Evolutionary conservation across 2,797 vertebrate genomes (phyloP), one percentile per base, ranked within the genome.

Genomic region (Ctenochaetus hawaiiensis): DNA sequence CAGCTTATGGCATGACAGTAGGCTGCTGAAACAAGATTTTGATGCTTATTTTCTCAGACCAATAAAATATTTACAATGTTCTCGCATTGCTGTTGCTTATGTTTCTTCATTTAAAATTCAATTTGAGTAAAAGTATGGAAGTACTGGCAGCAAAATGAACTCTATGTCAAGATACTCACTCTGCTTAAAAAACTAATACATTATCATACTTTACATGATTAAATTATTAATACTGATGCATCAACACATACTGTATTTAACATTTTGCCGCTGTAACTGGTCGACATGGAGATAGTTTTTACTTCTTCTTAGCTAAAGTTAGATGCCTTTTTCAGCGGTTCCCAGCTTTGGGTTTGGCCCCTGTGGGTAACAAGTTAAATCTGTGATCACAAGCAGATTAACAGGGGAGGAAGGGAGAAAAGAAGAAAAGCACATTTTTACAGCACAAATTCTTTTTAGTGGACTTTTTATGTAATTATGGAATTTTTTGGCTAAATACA

Each of bases 1-100:
- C 68, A 84, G 59, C 69, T 72, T 47, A 75, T 77, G 67, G 57
- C n/a, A 48, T 56, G 77, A 69, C 65, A 20, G 53, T 43, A 20
- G 56, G 16, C 67, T 44, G 49, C 51, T 34, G 9, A 23, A 57
- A 34, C 49, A 64, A 62, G 17, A 20, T 43, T 65, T 65, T 69
- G 37, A 73, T 30, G 2, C 73, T 86, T 48, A 72, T 82, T 64
- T 67, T 20, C 47, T 48, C 13, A 45, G 11, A 80, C n/a, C 13
- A 48, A 17, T 70, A 0, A 72, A 67, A 74, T 64, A 68, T 80
- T 69, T 72, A 78, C 22, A 58, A 5, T 69, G 26, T 66, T 47
- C n/a, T 22, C 8, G 8, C 5, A n/a, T 63, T 56, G 53, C 56
- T 57, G 16, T 76, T 9, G 4, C 58, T 23, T 59, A 54, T 54